A percentile compares a stretch with the other conserved stretches of the same genome.
These are phyloP conservation scores for Rapana venosa DNA, from an alignment of 2,888 invertebrate genomes.

Conservation along the genomic window DNA sequence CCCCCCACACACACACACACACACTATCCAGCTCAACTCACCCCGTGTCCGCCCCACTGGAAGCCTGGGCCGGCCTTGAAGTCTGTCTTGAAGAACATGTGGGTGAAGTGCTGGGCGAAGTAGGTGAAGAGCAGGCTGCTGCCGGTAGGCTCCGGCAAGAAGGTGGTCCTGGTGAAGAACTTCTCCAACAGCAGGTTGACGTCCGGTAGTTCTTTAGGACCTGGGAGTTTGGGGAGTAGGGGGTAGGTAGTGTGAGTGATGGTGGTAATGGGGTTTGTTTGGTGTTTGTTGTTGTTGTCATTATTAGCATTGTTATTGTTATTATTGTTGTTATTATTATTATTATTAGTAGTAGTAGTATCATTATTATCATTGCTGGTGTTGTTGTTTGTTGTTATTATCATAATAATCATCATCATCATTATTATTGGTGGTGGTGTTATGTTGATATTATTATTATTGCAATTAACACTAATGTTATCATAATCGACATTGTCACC, in stretches of 20 bases:
- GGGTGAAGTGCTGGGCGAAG: constrained; percentile 77
- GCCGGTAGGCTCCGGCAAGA: constrained; percentile 77
- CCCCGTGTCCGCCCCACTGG: constrained; percentile 78
- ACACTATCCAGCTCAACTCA: constrained; percentile 55
- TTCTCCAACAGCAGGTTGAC: constrained; percentile 65
- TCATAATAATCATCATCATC: neutral
- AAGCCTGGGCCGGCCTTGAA: constrained; percentile 72
- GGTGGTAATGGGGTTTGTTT: too few species aligned
- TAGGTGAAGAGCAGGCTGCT: constrained; percentile 77
- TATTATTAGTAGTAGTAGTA: too few species aligned
- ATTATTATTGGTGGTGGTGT: neutral
- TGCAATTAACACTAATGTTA: too few species aligned
- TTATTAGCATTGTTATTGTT: too few species aligned
- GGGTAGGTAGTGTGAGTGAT: too few species aligned
- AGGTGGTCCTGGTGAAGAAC: constrained; percentile 74
- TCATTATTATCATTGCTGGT: too few species aligned
- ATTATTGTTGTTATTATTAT: too few species aligned
- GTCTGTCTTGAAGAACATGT: constrained; percentile 79
- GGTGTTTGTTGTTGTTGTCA: neutral
- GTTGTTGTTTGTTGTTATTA: too few species aligned
- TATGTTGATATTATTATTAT: too few species aligned
- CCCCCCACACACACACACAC: constrained; percentile 68
- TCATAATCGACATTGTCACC: too few species aligned
- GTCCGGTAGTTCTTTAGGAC: constrained; percentile 47
- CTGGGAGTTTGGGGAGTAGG: too few species aligned